phyloP scores from a whole-genome alignment of 2,113 vertebrate genomes.

The Ptilonorhynchus violaceus region DNA sequence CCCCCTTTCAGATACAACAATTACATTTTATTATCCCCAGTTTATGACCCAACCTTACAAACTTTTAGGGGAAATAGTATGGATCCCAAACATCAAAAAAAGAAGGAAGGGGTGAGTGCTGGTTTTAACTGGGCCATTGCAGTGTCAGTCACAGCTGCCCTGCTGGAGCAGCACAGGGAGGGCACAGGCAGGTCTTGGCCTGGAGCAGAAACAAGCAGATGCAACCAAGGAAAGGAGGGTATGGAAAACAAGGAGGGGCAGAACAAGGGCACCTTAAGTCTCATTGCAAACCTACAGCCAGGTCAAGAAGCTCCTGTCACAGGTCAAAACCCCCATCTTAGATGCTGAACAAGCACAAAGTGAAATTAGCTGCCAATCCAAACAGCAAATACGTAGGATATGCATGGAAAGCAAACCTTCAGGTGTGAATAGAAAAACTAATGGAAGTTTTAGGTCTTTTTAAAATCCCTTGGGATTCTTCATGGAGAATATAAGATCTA shows the following conservation, averaged over 20 bases:
- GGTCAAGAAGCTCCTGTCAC: background rate
- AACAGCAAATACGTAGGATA: background rate
- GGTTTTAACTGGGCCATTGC: background rate
- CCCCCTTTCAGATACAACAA: background rate
- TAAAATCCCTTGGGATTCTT: background rate
- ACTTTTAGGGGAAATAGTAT: background rate
- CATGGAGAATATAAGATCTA: background rate
- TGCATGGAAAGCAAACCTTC: background rate
- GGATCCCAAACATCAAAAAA: background rate
- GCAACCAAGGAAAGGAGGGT: background rate
- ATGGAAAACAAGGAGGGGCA: background rate
- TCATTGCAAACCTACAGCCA: background rate
- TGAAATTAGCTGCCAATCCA: background rate
- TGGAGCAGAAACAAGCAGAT: background rate
- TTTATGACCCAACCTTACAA: background rate
- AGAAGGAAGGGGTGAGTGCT: background rate
- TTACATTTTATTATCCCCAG: background rate
- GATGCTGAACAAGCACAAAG: background rate
- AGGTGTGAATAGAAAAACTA: background rate
- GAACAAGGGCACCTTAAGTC: background rate
- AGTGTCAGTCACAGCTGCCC: background rate
- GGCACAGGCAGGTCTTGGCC: background rate
- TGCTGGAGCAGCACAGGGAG: background rate
- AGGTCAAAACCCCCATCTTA: background rate
- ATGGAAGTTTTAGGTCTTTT: background rate